Evolutionary conservation across 2,888 invertebrate species (phyloP).

Genomic region (Melipona beecheii): DNA sequence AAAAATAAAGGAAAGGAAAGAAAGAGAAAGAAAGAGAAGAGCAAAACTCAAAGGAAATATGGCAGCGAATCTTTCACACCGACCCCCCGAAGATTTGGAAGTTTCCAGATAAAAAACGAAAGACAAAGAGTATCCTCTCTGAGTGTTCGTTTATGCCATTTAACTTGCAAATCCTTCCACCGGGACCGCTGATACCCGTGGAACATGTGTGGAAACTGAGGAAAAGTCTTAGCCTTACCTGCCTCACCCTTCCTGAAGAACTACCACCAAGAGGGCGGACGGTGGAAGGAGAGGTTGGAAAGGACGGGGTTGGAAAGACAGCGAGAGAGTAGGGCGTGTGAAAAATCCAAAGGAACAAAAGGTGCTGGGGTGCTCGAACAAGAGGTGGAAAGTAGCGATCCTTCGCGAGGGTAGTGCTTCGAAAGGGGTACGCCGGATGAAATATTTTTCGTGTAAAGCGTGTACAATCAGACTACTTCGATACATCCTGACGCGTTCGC

Average conservation of each 20-base stretch:
- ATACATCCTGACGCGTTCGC: not conserved
- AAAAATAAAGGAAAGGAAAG: not conserved
- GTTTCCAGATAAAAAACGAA: constrained; percentile 39
- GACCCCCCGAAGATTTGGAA: constrained; percentile 20
- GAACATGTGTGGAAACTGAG: constrained; percentile 76
- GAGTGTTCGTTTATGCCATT: constrained; percentile 78
- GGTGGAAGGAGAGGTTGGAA: constrained; percentile 21
- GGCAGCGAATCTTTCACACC: constrained; percentile 24
- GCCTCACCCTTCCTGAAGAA: constrained; percentile 47
- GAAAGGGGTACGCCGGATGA: constrained; percentile 48
- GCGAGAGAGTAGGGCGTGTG: constrained; percentile 68
- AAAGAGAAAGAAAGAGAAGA: not conserved
- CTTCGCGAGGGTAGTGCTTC: constrained; percentile 38
- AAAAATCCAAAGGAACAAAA: constrained; percentile 75
- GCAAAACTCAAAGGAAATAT: not conserved
- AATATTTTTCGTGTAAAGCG: constrained; percentile 51
- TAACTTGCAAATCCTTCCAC: constrained; percentile 80
- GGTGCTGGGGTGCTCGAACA: constrained; percentile 61
- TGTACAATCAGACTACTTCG: constrained; percentile 9
- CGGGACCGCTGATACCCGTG: constrained; percentile 71
- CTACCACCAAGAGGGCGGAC: constrained; percentile 40
- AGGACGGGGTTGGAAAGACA: constrained; percentile 21
- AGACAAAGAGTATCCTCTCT: constrained; percentile 65
- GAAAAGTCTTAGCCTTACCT: constrained; percentile 60
- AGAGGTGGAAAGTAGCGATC: constrained; percentile 65